These are phyloP conservation scores for Rhyzopertha dominica DNA, from an alignment of 1,140 invertebrate genomes.

Conservation along the genomic window DNA sequence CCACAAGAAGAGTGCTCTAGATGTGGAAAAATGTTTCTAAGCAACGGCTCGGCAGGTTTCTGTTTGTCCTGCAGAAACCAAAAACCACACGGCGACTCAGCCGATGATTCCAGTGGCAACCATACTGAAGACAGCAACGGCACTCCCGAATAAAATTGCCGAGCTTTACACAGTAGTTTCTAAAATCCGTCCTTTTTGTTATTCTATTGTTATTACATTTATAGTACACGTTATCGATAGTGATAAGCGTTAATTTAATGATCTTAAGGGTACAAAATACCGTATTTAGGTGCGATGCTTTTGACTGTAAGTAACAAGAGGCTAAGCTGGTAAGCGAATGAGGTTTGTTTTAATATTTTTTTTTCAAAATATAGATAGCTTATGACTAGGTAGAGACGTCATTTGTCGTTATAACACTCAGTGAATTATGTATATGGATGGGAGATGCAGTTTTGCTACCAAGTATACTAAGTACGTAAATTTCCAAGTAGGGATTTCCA, in stretches of 20 bases:
- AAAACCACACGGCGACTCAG: constrained; percentile 20
- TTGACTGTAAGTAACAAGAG: too few relatives aligned
- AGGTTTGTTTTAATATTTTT: too few relatives aligned
- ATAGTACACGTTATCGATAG: not conserved
- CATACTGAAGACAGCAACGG: constrained; percentile 31
- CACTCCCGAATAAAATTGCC: constrained; percentile 16
- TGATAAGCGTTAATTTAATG: not conserved
- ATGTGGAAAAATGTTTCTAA: constrained; percentile 44
- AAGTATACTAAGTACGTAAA: too few relatives aligned
- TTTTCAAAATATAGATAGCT: too few relatives aligned
- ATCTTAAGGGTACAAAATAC: too few relatives aligned
- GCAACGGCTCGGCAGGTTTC: constrained; percentile 14
- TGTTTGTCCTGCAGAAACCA: constrained; percentile 21
- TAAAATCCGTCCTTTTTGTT: constrained; percentile 3
- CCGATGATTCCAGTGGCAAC: constrained; percentile 30
- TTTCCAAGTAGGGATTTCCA: too few relatives aligned
- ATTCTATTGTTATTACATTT: not conserved
- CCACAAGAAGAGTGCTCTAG: constrained; percentile 46
- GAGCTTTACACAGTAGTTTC: constrained; percentile 1
- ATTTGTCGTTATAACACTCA: too few relatives aligned
- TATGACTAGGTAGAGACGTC: too few relatives aligned
- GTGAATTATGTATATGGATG: too few relatives aligned
- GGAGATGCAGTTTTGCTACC: too few relatives aligned
- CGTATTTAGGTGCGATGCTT: too few relatives aligned
- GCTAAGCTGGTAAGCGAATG: too few relatives aligned